Base-by-base conservation (phyloP, 2,113 vertebrate genomes). In the Romanogobio albipinnatus region DNA sequence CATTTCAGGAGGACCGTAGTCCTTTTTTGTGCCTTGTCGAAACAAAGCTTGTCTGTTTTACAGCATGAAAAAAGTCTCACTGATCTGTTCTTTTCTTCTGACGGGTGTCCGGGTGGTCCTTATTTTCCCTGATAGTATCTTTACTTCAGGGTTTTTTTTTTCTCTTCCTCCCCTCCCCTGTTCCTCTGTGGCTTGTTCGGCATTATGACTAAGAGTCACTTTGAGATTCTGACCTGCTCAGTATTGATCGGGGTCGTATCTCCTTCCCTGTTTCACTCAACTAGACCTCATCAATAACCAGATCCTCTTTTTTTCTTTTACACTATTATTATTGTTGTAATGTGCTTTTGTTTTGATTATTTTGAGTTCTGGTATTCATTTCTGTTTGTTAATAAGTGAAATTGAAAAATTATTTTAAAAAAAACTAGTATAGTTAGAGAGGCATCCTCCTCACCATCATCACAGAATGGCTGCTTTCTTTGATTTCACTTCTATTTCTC, bases 171-270 rank as follows among this genome's bases (percentile, higher is more conserved):
- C 66, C 83, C 39, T 76, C 51, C 76, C 49, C 58, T n/a, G n/a
- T 24, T 81, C 59, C 22, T 77, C 68, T 45, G 71, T 53, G 70
- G 51, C 62, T 82, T 83, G 81, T 83, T 51, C 43, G 68, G 76
- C 84, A 73, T 89, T 85, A 83, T 77, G 85, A 85, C 79, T 89
- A 76, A 66, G 51, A 81, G 84, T 83, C 79, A 62, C 76, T 86
- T 83, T 87, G 83, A 83, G 84, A 81, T 77, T 71, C 51, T 87
- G 88, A 87, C 83, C 76, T 85, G 81, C 64, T 58, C 76, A n/a
- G 24, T 89, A 89, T 87, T 82, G 81, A 89, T 87, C 56, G 76
- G 64, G 78, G 51, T 77, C 61, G 22, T 81, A 85, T 89, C 76
- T 74, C 43, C 66, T 81, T 85, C 76, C 68, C 68, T 62, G 51